A percentile compares a stretch with the other conserved stretches of the same genome.
These are phyloP conservation scores for Brachionus koreanus DNA, from an alignment of 1,140 invertebrate genomes.

Conservation along the genomic window DNA sequence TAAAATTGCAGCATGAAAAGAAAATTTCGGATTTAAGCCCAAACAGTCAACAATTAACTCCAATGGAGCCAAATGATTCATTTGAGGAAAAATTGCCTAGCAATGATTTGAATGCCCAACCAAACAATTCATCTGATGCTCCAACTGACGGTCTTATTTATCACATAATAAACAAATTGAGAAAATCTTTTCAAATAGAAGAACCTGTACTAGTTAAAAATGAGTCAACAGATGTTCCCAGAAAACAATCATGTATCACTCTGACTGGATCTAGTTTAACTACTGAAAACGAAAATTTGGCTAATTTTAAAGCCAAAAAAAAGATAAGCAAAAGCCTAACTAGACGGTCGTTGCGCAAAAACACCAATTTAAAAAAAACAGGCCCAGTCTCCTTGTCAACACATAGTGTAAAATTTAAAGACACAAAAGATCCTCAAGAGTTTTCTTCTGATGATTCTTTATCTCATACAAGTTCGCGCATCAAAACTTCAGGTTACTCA, in stretches of 20 bases:
- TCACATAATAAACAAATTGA: neutral
- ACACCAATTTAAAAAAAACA: neutral
- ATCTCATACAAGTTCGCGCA: neutral
- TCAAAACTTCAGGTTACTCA: neutral
- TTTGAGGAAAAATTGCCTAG: neutral
- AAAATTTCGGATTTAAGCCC: neutral
- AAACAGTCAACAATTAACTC: neutral
- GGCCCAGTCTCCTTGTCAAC: neutral
- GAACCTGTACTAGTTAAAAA: neutral
- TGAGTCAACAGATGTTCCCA: neutral
- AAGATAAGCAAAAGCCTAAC: neutral
- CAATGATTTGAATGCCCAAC: neutral
- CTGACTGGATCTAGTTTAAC: neutral
- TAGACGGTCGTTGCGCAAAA: neutral
- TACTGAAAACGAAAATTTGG: neutral
- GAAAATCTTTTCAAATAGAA: neutral
- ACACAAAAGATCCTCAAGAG: neutral
- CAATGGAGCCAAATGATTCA: neutral
- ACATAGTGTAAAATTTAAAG: slow-evolving; percentile 23
- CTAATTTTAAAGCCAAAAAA: neutral
- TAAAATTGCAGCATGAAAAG: neutral
- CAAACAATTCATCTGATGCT: neutral
- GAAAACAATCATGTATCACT: neutral
- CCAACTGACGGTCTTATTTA: neutral
- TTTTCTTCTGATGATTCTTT: slow-evolving; percentile 24